phyloP scores from a whole-genome alignment of 2,113 vertebrate genomes.

The Embiotoca jacksoni region DNA sequence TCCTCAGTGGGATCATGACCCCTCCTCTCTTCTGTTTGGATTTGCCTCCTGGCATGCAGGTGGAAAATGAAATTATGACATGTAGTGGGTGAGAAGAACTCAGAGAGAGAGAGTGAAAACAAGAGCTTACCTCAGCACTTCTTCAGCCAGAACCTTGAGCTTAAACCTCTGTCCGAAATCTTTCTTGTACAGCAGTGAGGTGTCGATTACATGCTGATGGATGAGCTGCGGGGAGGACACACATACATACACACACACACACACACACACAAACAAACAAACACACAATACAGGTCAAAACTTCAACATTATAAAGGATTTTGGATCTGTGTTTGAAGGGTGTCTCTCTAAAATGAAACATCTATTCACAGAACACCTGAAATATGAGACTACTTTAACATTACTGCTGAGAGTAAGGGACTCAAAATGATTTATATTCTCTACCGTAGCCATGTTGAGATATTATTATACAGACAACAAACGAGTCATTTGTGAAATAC shows the following conservation, averaged over 20 bases:
- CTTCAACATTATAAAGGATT: not conserved
- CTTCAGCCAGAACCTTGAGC: constrained; percentile 89
- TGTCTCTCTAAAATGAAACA: no score
- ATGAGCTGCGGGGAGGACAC: constrained; percentile 84
- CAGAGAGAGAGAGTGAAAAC: not conserved
- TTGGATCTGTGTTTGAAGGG: no score
- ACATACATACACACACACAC: not conserved
- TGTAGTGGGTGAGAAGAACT: not conserved
- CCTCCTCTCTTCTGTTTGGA: constrained; percentile 82
- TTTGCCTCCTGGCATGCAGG: constrained; percentile 84
- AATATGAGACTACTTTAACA: no score
- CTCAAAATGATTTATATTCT: no score
- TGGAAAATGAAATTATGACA: not conserved
- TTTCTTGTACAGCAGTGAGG: constrained; percentile 89
- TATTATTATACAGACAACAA: no score
- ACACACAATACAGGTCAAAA: not conserved
- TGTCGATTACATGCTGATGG: constrained; percentile 92
- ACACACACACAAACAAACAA: no score
- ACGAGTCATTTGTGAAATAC: no score
- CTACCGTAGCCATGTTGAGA: no score
- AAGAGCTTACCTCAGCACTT: constrained; percentile 87
- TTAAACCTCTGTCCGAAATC: constrained; percentile 87
- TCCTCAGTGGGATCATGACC: constrained; percentile 92
- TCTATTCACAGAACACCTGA: no score
- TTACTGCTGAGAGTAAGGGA: no score